Evolutionary conservation across 2,888 invertebrate genomes (phyloP).

Genomic region (Pollenia labialis): DNA sequence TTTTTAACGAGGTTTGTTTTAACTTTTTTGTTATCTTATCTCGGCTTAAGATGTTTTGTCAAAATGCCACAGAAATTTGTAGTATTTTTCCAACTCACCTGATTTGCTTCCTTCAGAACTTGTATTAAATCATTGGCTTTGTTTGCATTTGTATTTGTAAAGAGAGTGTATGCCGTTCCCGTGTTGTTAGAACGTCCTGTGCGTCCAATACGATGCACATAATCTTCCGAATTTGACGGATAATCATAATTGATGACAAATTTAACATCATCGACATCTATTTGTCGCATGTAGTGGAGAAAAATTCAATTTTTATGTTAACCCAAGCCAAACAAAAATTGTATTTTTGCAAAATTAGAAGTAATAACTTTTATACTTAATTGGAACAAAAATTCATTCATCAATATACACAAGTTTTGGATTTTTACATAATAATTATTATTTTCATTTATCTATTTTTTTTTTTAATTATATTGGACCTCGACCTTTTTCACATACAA

Average conservation of each 20-base stretch:
- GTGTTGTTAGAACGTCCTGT: conserved; percentile 96
- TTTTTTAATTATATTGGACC: conserved; percentile 82
- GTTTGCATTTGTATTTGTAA: conserved; percentile 94
- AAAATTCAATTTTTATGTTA: conserved; percentile 71
- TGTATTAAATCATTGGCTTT: conserved; percentile 96
- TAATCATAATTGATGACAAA: conserved; percentile 99
- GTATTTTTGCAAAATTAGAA: conserved; percentile 58
- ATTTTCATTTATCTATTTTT: conserved; percentile 66
- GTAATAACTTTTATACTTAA: conserved; percentile 70
- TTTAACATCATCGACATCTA: conserved; percentile 99
- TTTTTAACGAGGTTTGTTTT: no score
- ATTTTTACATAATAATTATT: conserved; percentile 37
- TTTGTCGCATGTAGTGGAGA: conserved; percentile 68
- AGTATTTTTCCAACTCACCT: conserved; percentile 84
- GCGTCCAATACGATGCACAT: conserved; percentile 96
- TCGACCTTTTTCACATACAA: conserved; percentile 82
- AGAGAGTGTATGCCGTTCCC: conserved; percentile 98
- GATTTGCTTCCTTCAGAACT: conserved; percentile 96
- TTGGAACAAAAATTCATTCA: conserved; percentile 84
- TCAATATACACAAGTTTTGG: conserved; percentile 77
- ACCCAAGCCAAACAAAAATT: conserved; percentile 63
- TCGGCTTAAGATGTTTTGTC: background rate
- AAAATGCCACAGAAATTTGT: background rate
- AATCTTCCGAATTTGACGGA: conserved; percentile 98
- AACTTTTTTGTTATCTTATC: no score